These are phyloP conservation scores for Bombyx mori DNA, from an alignment of 1,140 invertebrate genomes.

Conservation along the genomic window DNA sequence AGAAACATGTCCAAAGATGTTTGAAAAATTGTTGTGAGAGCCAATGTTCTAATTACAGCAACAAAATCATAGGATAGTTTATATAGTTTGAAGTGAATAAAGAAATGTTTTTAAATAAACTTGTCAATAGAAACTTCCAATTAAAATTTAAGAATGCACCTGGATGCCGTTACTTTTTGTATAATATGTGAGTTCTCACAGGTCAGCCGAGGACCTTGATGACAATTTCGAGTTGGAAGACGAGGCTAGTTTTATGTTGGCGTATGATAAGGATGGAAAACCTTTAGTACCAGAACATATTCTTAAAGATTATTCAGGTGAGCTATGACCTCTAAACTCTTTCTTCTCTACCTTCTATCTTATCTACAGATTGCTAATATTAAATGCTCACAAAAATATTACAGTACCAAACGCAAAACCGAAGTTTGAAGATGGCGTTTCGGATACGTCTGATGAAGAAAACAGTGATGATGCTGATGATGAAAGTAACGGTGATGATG, in stretches of 20 bases:
- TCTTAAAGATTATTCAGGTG: conserved; percentile 53
- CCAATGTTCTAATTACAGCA: too few species aligned
- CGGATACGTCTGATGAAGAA: conserved; percentile 27
- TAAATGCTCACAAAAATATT: conserved; percentile 14
- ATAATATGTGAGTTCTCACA: conserved; percentile 35
- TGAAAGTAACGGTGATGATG: conserved; percentile 30
- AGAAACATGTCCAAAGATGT: too few species aligned
- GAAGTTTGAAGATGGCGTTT: conserved; percentile 54
- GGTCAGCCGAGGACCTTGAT: conserved; percentile 87
- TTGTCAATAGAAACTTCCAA: too few species aligned
- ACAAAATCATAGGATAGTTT: too few species aligned
- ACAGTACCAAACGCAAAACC: conserved; percentile 53
- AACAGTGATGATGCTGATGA: conserved; percentile 19
- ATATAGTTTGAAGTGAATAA: too few species aligned
- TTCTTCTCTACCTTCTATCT: background rate
- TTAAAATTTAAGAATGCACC: too few species aligned
- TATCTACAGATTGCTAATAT: background rate
- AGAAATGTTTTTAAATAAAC: too few species aligned
- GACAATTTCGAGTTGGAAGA: conserved; percentile 76
- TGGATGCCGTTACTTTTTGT: too few species aligned
- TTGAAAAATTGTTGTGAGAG: too few species aligned
- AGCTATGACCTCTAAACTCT: background rate
- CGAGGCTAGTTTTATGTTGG: conserved; percentile 68
- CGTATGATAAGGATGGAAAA: conserved; percentile 71
- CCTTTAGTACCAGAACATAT: conserved; percentile 54